Base-by-base conservation (phyloP, 2,888 invertebrate species). In the Drosophila birchii region DNA sequence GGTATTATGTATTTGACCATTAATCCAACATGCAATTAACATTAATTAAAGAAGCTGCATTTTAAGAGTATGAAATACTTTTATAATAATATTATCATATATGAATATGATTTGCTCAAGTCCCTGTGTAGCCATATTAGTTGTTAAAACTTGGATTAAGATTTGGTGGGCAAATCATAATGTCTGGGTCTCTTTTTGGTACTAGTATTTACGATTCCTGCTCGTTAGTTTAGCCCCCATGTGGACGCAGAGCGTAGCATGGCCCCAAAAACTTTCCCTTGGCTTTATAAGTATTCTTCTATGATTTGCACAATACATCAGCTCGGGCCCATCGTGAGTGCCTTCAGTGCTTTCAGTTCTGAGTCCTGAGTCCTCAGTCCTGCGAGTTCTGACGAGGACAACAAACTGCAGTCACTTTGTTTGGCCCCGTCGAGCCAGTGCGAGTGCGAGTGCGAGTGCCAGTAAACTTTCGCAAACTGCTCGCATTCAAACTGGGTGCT, bases 321-420 rank as follows among this genome's bases (percentile, higher is more conserved):
- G 60, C 23, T 59, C 59, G 16, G 51, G 51, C 34, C 34, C 51
- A 36, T 58, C 34, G 58, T 59, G 60, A 61, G 58, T 58, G 59
- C 60, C 60, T 61, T 61, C 60, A n/a, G n/a, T 58, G 58, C 34
- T 18, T 34, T 61, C 32, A 56, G 29, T 5, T 51, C 2, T 29
- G 29, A 16, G 23, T 26, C 23, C 44, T 14, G 14, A 1, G 49
- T 41, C 12, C 56, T 56, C 14, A 3, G 18, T 32, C 6, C 32
- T n/a, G 38, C 16, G 29, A 14, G 47, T 32, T 20, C 60, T 61
- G 60, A 61, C 59, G 60, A 61, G 60, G 60, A 61, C 60, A 61
- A 61, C 60, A 61, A 61, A 61, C 60, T 61, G 60, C 60, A 61
- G 58, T 61, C 60, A 61, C 58, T 61, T 61, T 61, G 60, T 60